Evolutionary conservation across 1,140 invertebrate species (phyloP).

Genomic region (Himalopsyche phryganea): DNA sequence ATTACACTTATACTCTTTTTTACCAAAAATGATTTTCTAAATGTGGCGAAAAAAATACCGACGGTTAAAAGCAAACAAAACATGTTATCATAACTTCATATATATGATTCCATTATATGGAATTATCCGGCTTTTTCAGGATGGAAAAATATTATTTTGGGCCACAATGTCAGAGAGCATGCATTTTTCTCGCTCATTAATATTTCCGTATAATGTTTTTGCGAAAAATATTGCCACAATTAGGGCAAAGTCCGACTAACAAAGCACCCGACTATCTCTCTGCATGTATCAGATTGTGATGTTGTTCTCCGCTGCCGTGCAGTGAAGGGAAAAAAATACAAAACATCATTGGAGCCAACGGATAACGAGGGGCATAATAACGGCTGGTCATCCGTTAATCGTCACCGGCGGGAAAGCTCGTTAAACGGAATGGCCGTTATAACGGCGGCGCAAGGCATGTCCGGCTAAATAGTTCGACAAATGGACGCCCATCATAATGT

Average conservation of each 20-base stretch:
- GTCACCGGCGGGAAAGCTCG: constrained; percentile 15
- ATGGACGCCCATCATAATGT: constrained; percentile 16
- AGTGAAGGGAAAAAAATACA: constrained; percentile 2
- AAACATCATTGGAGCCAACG: constrained; percentile 7
- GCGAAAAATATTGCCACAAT: constrained; percentile 11
- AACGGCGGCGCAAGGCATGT: constrained; percentile 18
- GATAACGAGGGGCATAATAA: constrained; percentile 24
- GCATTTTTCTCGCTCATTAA: constrained; percentile 2
- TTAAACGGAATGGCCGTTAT: constrained; percentile 27
- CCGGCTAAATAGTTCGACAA: constrained; percentile 23
- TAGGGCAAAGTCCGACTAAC: constrained; percentile 1
- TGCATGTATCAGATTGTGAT: no score
- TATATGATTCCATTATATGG: no score
- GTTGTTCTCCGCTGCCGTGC: no score
- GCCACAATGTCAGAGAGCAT: no score
- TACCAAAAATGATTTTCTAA: no score
- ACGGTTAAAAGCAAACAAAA: no score
- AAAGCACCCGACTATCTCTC: neutral
- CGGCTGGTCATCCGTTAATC: constrained; percentile 31
- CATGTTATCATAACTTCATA: no score
- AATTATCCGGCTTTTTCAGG: no score
- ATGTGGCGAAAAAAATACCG: no score
- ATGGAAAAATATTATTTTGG: no score
- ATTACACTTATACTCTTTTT: no score
- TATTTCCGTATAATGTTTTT: neutral